Evolutionary conservation across 2,113 vertebrate species (phyloP).

Genomic region (Steatornis caripensis): DNA sequence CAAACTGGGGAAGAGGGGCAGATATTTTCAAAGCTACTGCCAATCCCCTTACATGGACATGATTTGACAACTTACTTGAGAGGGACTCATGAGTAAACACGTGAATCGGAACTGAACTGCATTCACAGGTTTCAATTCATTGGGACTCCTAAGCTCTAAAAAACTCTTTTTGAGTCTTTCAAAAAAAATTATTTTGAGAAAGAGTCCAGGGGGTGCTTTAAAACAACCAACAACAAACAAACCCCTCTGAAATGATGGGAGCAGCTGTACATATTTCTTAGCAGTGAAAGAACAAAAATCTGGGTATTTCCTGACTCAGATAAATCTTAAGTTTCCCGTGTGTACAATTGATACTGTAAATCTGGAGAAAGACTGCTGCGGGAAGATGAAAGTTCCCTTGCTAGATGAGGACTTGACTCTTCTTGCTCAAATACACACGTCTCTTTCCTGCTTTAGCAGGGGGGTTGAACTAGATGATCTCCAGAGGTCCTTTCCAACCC

Average conservation of each 20-base stretch:
- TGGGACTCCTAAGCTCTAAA: not conserved
- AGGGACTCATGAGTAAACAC: not conserved
- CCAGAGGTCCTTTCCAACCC: too few species aligned
- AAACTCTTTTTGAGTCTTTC: not conserved
- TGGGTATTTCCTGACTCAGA: not conserved
- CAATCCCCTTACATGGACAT: not conserved
- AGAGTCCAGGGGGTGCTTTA: not conserved
- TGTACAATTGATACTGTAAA: not conserved
- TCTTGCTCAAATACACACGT: not conserved
- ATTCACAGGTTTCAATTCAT: not conserved
- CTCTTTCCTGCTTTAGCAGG: too few species aligned
- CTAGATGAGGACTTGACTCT: not conserved
- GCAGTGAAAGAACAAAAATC: not conserved
- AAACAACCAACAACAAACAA: not conserved
- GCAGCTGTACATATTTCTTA: not conserved
- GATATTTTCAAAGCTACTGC: constrained; percentile 27
- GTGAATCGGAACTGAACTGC: not conserved
- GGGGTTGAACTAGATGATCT: too few species aligned
- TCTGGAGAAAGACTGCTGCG: not conserved
- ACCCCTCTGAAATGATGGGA: not conserved
- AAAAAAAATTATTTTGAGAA: not conserved
- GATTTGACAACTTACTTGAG: not conserved
- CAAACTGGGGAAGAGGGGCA: not conserved
- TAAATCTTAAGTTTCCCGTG: not conserved
- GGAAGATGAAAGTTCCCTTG: not conserved